Base-by-base conservation (phyloP, 2,113 vertebrate species). In the Emberiza fucata region DNA sequence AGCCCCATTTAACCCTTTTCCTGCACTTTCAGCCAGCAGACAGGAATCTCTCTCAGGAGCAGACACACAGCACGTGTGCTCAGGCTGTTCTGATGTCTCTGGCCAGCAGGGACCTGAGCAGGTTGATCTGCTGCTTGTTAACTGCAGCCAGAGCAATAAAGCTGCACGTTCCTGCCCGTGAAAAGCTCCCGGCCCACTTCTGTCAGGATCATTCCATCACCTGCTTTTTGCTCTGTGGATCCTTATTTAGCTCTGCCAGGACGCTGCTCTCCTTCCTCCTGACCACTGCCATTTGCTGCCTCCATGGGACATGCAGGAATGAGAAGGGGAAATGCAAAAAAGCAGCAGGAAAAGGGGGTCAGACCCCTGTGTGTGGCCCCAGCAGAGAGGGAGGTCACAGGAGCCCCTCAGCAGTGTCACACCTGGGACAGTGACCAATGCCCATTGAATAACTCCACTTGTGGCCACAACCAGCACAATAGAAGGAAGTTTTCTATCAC, bases 1-100 rank as follows among this genome's bases (percentile, higher is more conserved):
- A 93, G 94, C 17, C 15, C 44, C n/a, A 37, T 70, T 78, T 80
- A 87, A 91, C 85, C 94, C 45, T 10, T 79, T 96, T 97, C 95
- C 97, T 97, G 93, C 93, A 21, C 68, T 90, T 59, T 9, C 12
- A 50, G 76, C 48, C 82, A 80, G 78, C 35, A 89, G 78, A 75
- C 73, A 94, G 78, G 65, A 72, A 83, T 61, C 85, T 54, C 53
- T 73, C 91, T 71, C 37, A 76, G 64, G 9, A 0, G 68, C 70
- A 75, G 86, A 50, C 64, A 63, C 72, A 51, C 39, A 73, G 63
- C 73, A 79, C 47, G 16, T 61, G 68, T 85, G 86, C 71, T 64
- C 65, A 25, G 65, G 70, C 51, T 84, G 70, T 28, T 91, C 66
- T 80, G 83, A 28, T 18, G 50, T 8, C 89, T 76, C 9, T 71